Evolutionary conservation across 2,113 vertebrate genomes (phyloP).

Genomic region (Morone saxatilis): DNA sequence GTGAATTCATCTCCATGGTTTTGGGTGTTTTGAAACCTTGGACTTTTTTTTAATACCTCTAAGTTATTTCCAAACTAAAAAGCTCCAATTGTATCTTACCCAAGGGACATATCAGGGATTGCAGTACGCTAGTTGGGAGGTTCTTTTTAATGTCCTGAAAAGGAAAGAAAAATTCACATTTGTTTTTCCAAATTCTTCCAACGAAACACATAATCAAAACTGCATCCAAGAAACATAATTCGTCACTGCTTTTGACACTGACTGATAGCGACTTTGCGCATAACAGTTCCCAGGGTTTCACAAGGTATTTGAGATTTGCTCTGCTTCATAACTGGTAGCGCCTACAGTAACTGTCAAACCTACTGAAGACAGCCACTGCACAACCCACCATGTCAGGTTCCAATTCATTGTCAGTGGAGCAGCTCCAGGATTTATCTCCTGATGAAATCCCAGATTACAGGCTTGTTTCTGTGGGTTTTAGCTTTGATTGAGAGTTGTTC

Average conservation of each 20-base stretch:
- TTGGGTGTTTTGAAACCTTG: slow-evolving; percentile 39
- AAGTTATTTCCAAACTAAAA: slow-evolving; percentile 42
- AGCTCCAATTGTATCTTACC: slow-evolving; percentile 32
- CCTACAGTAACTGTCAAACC: slow-evolving; percentile 52
- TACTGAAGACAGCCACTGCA: slow-evolving; percentile 35
- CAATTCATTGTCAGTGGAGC: slow-evolving; percentile 67
- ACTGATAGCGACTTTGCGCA: slow-evolving; percentile 13
- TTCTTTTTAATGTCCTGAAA: slow-evolving; percentile 21
- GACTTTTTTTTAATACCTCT: slow-evolving; percentile 35
- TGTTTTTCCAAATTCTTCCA: slow-evolving; percentile 25
- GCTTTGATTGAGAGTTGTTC: slow-evolving; percentile 50
- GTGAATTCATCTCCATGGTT: slow-evolving; percentile 35
- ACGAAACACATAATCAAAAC: not conserved
- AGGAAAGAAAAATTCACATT: slow-evolving; percentile 30
- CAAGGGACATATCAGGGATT: slow-evolving; percentile 35
- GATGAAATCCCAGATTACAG: slow-evolving; percentile 67
- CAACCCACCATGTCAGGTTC: slow-evolving; percentile 65
- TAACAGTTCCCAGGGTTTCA: slow-evolving; percentile 42
- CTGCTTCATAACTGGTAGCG: slow-evolving; percentile 34
- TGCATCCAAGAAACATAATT: slow-evolving; percentile 40
- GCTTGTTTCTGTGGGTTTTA: slow-evolving; percentile 58
- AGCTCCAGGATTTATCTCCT: slow-evolving; percentile 65
- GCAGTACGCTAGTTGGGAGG: slow-evolving; percentile 1
- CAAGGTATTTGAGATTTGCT: slow-evolving; percentile 46
- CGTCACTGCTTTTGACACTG: slow-evolving; percentile 14